These are phyloP conservation scores for Pectinophora gossypiella DNA, from an alignment of 1,140 invertebrate genomes.

Conservation along the genomic window DNA sequence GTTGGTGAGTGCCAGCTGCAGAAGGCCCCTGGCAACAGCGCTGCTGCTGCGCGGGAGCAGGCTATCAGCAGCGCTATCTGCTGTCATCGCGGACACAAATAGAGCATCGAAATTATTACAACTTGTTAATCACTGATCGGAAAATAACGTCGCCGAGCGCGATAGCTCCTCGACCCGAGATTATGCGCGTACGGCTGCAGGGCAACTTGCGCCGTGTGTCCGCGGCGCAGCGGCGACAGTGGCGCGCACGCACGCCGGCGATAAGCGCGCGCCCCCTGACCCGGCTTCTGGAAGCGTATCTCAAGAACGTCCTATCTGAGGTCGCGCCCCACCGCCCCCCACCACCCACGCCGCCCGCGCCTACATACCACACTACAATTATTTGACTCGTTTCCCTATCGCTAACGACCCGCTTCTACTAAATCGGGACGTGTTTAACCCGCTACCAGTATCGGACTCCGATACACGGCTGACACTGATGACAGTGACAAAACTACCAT, in stretches of 20 bases:
- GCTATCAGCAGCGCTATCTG: neutral
- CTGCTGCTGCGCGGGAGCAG: no score
- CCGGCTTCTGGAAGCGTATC: conserved; percentile 19
- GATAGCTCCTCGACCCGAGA: conserved; percentile 1
- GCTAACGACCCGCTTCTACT: neutral
- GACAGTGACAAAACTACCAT: no score
- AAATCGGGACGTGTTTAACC: no score
- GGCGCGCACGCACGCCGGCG: conserved; percentile 2
- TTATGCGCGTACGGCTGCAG: neutral
- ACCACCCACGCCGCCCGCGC: neutral
- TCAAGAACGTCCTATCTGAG: conserved; percentile 19
- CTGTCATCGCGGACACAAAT: conserved; percentile 23
- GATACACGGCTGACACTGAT: no score
- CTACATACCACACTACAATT: neutral
- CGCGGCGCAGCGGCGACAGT: neutral
- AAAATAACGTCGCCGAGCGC: conserved; percentile 21
- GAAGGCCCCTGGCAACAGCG: no score
- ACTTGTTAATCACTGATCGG: conserved; percentile 28
- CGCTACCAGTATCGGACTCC: no score
- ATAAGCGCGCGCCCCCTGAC: conserved; percentile 25
- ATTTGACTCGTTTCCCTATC: neutral
- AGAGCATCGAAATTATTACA: conserved; percentile 28
- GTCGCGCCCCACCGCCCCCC: neutral
- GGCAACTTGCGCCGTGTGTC: neutral
- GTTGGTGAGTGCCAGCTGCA: no score